Percentiles rank a stretch among this genome's conserved stretches.
Conservation (phyloP, 1,140 invertebrate genomes). For the Asobara japonica region DNA sequence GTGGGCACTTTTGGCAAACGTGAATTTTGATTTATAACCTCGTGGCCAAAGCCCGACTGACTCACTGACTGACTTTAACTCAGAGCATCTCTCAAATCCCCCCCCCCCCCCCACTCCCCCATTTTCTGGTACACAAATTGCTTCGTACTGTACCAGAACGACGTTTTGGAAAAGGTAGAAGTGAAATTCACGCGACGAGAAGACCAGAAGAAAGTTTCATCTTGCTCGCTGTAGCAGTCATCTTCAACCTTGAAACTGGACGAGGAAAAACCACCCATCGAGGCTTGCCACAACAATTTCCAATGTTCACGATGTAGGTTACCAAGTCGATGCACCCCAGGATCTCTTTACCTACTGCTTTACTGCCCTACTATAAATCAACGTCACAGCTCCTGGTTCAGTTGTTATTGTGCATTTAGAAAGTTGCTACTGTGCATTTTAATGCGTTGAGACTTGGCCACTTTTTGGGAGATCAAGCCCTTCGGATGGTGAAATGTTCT, state of each 20-base stretch:
- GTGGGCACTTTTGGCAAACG: neutral
- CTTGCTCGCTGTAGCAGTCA: no score
- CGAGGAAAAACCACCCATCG: slow-evolving; percentile 52
- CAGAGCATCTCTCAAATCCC: neutral
- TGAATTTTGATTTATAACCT: neutral
- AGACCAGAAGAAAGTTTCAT: neutral
- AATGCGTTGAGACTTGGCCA: neutral
- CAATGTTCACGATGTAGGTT: slow-evolving; percentile 64
- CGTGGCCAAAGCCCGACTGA: neutral
- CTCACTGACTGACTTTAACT: slow-evolving; percentile 10
- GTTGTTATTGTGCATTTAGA: slow-evolving; percentile 10
- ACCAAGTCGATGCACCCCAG: slow-evolving; percentile 51
- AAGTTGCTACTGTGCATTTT: slow-evolving; percentile 20
- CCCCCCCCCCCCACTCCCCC: neutral
- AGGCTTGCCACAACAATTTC: slow-evolving; percentile 66
- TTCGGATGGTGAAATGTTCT: neutral
- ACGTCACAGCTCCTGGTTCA: slow-evolving; percentile 11
- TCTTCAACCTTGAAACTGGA: slow-evolving; percentile 10
- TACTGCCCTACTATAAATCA: slow-evolving; percentile 63
- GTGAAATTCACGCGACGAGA: neutral
- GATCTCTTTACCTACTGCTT: slow-evolving; percentile 52
- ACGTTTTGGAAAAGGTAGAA: neutral
- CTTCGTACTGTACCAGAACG: neutral
- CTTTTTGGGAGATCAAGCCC: neutral
- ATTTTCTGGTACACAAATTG: slow-evolving; percentile 33